Evolutionary conservation across 2,888 invertebrate species (phyloP).

Genomic region (Sepioteuthis lessoniana): DNA sequence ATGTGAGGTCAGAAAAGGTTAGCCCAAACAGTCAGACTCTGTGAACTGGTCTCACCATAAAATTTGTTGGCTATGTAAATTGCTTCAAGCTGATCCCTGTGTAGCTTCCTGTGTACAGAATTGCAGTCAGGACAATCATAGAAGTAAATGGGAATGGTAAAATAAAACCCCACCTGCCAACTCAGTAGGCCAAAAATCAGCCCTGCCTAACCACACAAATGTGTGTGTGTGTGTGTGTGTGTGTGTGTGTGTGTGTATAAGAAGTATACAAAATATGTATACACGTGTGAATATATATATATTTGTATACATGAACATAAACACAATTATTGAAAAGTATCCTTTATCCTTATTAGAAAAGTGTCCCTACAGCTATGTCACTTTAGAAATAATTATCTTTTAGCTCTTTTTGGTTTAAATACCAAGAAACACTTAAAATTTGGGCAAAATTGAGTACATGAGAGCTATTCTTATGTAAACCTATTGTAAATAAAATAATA

Average conservation of each 20-base stretch:
- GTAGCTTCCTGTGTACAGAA: constrained; percentile 33
- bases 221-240: not conserved
- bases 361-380: no score
- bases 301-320: not conserved
- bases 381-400: no score
- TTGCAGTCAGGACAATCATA: not conserved
- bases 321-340: no score
- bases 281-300: not conserved
- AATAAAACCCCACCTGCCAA: not conserved
- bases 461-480: no score
- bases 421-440: no score
- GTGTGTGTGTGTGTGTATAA: not conserved
- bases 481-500: no score
- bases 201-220: not conserved
- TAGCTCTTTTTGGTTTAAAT: no score
- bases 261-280: not conserved
- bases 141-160: not conserved
- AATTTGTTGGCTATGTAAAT: not conserved
- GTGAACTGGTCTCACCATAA: not conserved
- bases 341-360: no score
- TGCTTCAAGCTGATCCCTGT: not conserved
- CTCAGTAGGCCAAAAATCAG: not conserved
- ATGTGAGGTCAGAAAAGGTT: constrained; percentile 23
- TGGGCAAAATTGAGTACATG: no score
- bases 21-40: constrained; percentile 17